Percentiles rank a stretch among this genome's conserved stretches.
Conservation (phyloP, 2,888 invertebrate species). For the Schizaphis graminum region DNA sequence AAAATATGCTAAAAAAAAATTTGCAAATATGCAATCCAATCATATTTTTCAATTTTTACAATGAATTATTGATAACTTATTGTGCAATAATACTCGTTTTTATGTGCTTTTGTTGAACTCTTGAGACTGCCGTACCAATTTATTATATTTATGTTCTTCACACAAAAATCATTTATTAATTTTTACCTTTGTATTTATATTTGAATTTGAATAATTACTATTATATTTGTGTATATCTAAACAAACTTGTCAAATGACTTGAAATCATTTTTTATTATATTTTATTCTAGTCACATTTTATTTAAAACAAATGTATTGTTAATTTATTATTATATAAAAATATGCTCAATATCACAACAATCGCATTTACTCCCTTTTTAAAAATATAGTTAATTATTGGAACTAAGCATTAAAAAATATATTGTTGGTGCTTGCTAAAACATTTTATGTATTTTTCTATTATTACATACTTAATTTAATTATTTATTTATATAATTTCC, state of each 20-base stretch:
- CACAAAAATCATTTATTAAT: neutral
- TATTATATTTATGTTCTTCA: slow-evolving; percentile 7
- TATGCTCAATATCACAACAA: slow-evolving; percentile 41
- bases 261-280: neutral
- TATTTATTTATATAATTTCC: neutral
- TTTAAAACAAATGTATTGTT: slow-evolving; percentile 19
- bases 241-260: neutral
- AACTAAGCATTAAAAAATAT: slow-evolving; percentile 1
- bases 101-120: slow-evolving; percentile 42
- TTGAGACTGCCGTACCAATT: slow-evolving; percentile 53
- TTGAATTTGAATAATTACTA: neutral
- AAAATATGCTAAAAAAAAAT: neutral
- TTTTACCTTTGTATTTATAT: neutral
- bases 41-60: neutral
- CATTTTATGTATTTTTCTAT: neutral
- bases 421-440: slow-evolving; percentile 3
- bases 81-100: neutral
- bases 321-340: slow-evolving; percentile 12
- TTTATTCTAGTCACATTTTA: slow-evolving; percentile 26
- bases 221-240: neutral
- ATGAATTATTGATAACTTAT: slow-evolving; percentile 17
- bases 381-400: neutral
- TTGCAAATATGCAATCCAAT: neutral
- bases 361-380: slow-evolving; percentile 21
- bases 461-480: neutral